A percentile compares a stretch with the other conserved stretches of the same genome.
These are phyloP conservation scores for Meriones psammophilus DNA, from an alignment of 2,797 vertebrate species.

Conservation along the genomic window DNA sequence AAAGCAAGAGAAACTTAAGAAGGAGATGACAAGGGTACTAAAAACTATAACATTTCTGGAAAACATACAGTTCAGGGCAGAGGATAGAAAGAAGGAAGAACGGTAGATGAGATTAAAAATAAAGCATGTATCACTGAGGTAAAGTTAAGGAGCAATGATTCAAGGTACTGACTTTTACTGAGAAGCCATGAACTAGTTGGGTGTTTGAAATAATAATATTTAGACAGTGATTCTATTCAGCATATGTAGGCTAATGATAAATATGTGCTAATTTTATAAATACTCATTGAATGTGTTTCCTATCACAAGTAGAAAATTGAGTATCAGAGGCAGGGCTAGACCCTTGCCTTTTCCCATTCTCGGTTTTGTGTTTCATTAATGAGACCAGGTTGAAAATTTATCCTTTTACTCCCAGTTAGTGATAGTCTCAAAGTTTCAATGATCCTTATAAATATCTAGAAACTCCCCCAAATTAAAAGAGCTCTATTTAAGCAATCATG, in stretches of 20 bases:
- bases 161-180: background rate
- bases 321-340: background rate
- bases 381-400: background rate
- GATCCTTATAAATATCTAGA: slow-evolving; percentile 53
- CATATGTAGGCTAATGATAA: background rate
- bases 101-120: background rate
- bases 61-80: background rate
- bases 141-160: background rate
- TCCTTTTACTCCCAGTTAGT: slow-evolving; percentile 17
- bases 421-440: slow-evolving; percentile 19
- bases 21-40: background rate
- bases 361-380: background rate
- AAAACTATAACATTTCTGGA: background rate
- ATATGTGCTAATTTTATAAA: background rate
- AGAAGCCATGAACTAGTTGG: background rate
- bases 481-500: slow-evolving; percentile 3
- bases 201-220: background rate
- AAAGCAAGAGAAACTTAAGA: background rate
- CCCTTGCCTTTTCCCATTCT: background rate
- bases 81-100: background rate
- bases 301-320: background rate
- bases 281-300: background rate
- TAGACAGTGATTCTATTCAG: background rate
- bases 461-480: slow-evolving; percentile 37
- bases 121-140: background rate